Conservation (phyloP, 1,140 invertebrate genomes). For the Panagrolaimus sp. region DNA sequence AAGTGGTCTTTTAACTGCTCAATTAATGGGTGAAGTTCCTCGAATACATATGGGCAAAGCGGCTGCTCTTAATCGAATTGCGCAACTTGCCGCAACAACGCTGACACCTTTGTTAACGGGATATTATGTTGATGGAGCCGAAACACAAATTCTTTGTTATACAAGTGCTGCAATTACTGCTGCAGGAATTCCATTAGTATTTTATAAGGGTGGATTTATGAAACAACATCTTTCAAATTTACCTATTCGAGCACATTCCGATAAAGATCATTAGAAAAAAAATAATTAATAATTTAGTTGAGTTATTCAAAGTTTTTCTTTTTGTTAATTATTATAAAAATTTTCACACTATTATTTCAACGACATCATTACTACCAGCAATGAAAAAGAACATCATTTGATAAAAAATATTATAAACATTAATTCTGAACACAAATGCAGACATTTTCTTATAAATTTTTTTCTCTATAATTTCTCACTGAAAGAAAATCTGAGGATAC, state of each 20-base stretch:
- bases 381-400: too few species aligned
- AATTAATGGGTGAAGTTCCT: slow-evolving; percentile 33
- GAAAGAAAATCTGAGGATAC: too few species aligned
- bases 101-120: slow-evolving; percentile 39
- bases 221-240: slow-evolving; percentile 25
- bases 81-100: slow-evolving; percentile 32
- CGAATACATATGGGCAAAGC: slow-evolving; percentile 37
- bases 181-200: slow-evolving; percentile 23
- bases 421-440: too few species aligned
- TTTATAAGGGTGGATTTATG: slow-evolving; percentile 35
- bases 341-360: too few species aligned
- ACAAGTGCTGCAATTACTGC: slow-evolving; percentile 28
- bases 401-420: too few species aligned
- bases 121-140: slow-evolving; percentile 26
- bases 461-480: too few species aligned
- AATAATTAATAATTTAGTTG: too few species aligned
- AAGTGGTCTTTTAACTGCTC: slow-evolving; percentile 25
- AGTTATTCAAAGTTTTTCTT: too few species aligned
- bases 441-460: too few species aligned
- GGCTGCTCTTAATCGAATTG: slow-evolving; percentile 39
- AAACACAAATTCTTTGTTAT: slow-evolving; percentile 29
- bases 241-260: slow-evolving; percentile 19
- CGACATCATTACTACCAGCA: too few species aligned
- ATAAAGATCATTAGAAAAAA: too few species aligned
- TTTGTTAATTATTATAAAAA: too few species aligned